Percentiles rank a stretch among this genome's conserved stretches.
Conservation (phyloP, 1,140 invertebrate genomes). For the Babylonia areolata region DNA sequence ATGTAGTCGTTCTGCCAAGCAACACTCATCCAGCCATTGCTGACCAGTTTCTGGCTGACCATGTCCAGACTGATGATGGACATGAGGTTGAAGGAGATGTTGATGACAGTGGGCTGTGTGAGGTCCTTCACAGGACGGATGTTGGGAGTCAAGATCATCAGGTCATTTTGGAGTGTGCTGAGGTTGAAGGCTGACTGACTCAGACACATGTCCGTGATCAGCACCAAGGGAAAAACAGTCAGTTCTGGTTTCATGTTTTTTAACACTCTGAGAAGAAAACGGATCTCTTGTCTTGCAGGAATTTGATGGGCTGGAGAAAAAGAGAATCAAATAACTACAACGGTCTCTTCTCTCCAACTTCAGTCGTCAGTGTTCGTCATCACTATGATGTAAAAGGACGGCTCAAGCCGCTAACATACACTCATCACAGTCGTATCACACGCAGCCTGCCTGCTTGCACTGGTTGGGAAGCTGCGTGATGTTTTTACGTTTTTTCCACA, state of each 20-base stretch:
- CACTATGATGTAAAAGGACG: no score
- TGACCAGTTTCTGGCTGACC: conserved; percentile 16
- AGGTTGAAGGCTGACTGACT: background rate
- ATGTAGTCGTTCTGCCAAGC: conserved; percentile 21
- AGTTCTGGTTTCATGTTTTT: background rate
- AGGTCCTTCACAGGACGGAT: conserved; percentile 15
- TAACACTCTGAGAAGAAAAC: background rate
- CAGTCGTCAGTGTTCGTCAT: no score
- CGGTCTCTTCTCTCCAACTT: no score
- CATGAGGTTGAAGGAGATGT: conserved; percentile 31
- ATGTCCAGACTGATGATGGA: conserved; percentile 40
- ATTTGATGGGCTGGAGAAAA: no score
- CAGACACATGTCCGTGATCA: background rate
- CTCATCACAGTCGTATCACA: no score
- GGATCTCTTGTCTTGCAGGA: no score
- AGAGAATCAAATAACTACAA: no score
- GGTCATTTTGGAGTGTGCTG: background rate
- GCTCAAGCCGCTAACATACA: no score
- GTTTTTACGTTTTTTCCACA: no score
- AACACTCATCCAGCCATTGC: conserved; percentile 27
- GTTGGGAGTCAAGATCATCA: background rate
- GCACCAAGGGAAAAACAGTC: background rate
- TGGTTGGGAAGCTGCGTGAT: no score
- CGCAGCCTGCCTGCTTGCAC: no score
- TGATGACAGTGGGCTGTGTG: background rate